Base-by-base conservation (phyloP, 2,888 invertebrate genomes). In the Metopia argyrocephala region DNA sequence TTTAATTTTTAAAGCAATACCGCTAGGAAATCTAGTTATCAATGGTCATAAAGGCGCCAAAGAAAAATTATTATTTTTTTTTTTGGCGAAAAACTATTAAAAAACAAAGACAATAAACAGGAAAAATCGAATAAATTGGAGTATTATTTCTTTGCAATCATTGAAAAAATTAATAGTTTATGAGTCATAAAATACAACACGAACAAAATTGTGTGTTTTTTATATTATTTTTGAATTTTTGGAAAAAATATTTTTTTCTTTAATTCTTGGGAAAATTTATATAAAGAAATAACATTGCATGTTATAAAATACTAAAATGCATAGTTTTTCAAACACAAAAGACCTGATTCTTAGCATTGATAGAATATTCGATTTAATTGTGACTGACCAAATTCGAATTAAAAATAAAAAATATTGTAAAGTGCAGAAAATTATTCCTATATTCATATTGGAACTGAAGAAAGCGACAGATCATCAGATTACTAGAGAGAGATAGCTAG, bases 21-120 rank as follows among this genome's bases (percentile, higher is more conserved):
- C 73, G 69, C 65, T 52, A 20, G n/a, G 59, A 74, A 81, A 76
- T 73, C 76, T 27, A 76, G 80, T 80, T 80, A 80, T 80, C 76
- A 80, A 61, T 74, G 80, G 78, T 66, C 80, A 54, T 27, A 38
- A 61, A 78, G 80, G 78, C 80, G 80, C 80, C 78, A 78, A 57
- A 59, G 56, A 65, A 46, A 61, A 71, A 74, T 59, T 61, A 70
- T 25, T 75, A 59, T 52, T n/a, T n/a, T n/a, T n/a, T n/a, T n/a
- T n/a, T n/a, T n/a, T n/a, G n/a, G 15, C 21, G 20, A 27, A 2
- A 25, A 23, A 59, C 38, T 15, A 38, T 0, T 12, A 38, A 12
- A 12, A 31, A 31, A 31, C 31, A 52, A 25, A 23, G 23, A 57
- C 56, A 74, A 57, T 28, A 27, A 66, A 38, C 52, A 68, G 66